Conservation (phyloP, 37 sponge, comb jelly and placozoan species). For the Agelas oroides region DNA sequence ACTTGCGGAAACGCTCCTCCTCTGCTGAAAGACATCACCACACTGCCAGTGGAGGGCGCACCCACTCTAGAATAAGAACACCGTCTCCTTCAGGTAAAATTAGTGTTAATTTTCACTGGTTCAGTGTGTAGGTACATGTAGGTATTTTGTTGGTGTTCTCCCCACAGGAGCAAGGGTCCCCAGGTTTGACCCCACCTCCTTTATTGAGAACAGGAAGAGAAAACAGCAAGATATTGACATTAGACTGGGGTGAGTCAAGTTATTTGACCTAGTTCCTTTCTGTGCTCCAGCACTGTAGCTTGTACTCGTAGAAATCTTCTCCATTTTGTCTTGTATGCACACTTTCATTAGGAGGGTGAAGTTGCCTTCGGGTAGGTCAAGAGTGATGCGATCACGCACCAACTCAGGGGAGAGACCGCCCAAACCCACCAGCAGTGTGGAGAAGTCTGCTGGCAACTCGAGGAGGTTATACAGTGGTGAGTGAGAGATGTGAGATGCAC, state of each 20-base stretch:
- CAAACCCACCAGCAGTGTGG: slow-evolving; percentile 6
- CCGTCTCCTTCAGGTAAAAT: slow-evolving; percentile 45
- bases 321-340: no score
- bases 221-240: slow-evolving; percentile 53
- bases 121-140: no score
- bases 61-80: slow-evolving; percentile 19
- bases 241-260: slow-evolving; percentile 38
- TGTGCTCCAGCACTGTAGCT: no score
- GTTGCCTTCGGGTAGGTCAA: background rate
- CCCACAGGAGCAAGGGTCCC: slow-evolving; percentile 10
- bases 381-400: slow-evolving; percentile 54
- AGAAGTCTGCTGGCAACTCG: background rate
- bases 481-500: no score
- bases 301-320: no score
- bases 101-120: no score
- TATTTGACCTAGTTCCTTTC: background rate
- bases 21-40: slow-evolving; percentile 17
- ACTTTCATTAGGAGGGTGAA: background rate
- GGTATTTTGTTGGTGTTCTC: no score
- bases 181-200: slow-evolving; percentile 88
- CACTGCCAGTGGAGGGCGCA: background rate
- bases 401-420: slow-evolving; percentile 63
- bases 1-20: slow-evolving; percentile 8
- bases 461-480: no score
- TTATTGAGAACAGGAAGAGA: slow-evolving; percentile 64